A percentile compares a stretch with the other conserved stretches of the same genome.
phyloP scores from a whole-genome alignment of 2,888 invertebrate species.

The Pristionchus arcanus region DNA sequence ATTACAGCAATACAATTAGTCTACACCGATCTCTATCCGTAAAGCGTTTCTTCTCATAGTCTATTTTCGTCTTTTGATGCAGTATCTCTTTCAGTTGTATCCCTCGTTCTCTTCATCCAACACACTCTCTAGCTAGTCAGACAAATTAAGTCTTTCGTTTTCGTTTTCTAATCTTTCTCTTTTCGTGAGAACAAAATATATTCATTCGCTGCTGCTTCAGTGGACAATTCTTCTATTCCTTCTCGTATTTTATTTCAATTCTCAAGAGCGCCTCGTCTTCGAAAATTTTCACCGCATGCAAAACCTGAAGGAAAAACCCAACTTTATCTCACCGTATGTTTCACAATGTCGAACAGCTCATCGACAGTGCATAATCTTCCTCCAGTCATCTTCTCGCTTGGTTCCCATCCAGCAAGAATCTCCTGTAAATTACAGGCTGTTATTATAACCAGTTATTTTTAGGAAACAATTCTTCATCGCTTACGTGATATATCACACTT shows the following conservation, averaged over 20 bases:
- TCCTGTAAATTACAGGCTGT: not conserved
- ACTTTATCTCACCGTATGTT: not conserved
- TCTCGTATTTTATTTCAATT: too few species aligned
- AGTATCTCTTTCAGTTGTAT: not conserved
- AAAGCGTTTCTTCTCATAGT: not conserved
- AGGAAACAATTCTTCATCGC: not conserved
- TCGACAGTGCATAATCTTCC: not conserved
- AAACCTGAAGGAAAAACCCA: not conserved
- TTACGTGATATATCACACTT: not conserved
- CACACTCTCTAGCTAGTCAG: not conserved
- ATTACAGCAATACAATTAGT: too few species aligned
- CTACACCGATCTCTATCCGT: not conserved
- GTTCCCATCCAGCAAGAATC: constrained; percentile 1
- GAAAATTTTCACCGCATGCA: too few species aligned
- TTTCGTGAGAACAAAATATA: not conserved
- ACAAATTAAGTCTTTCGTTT: constrained; percentile 10
- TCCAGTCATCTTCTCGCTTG: not conserved
- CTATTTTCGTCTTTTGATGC: not conserved
- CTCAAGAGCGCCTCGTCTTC: too few species aligned
- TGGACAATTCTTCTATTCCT: not conserved
- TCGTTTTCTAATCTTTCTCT: not conserved
- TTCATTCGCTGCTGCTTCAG: not conserved
- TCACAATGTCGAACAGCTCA: not conserved
- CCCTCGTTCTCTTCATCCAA: not conserved
- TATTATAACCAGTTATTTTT: not conserved